Evolutionary conservation across 30 jellyfish, hydroid and myxozoan species (phyloP).

Genomic region (Sanderia malayensis): DNA sequence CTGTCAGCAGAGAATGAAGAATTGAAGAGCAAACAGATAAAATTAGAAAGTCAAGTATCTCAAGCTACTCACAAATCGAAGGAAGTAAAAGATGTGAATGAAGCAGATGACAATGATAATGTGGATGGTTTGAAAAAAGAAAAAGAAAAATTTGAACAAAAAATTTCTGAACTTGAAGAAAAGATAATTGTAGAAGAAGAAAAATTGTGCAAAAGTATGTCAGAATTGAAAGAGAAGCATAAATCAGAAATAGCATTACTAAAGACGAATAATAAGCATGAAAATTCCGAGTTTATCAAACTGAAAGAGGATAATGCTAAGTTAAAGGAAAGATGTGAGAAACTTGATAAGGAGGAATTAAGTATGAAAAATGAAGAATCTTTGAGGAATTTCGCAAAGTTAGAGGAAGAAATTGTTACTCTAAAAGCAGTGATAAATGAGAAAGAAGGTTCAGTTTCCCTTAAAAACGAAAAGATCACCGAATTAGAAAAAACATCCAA

Average conservation of each 20-base stretch:
- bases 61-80: constrained; percentile 9
- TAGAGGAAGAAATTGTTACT: constrained; percentile 24
- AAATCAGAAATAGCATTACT: constrained; percentile 45
- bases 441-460: constrained; percentile 10
- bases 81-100: constrained; percentile 11
- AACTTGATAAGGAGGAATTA: not conserved
- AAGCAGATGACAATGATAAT: not conserved
- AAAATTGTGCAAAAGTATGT: constrained; percentile 38
- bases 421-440: constrained; percentile 1
- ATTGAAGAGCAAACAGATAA: constrained; percentile 10
- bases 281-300: constrained; percentile 14
- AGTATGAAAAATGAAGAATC: not conserved
- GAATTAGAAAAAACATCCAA: not conserved
- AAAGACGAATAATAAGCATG: constrained; percentile 35
- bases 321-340: constrained; percentile 18
- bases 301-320: constrained; percentile 47
- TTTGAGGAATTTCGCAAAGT: constrained; percentile 23
- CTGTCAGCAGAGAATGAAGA: constrained; percentile 66
- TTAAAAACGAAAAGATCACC: not conserved
- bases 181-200: constrained; percentile 78
- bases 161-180: not conserved
- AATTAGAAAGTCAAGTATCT: constrained; percentile 36
- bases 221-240: constrained; percentile 71
- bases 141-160: not conserved
- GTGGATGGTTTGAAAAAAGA: constrained; percentile 10